A percentile compares a stretch with the other conserved stretches of the same genome.
Evolutionary conservation across 2,888 invertebrate genomes (phyloP).

Genomic region (Lepetodrilus schrolli): DNA sequence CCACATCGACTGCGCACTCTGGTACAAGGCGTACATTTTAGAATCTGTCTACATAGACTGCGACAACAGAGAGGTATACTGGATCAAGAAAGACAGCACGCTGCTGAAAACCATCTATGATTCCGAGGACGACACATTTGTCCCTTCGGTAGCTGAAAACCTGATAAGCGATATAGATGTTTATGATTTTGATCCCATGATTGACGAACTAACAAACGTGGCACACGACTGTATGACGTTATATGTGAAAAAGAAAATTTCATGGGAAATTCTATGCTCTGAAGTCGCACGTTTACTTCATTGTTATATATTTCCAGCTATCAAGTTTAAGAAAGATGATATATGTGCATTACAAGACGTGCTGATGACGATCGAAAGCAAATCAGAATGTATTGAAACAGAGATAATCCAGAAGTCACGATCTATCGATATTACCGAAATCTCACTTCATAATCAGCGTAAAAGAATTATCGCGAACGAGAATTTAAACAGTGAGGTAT

Average conservation of each 20-base stretch:
- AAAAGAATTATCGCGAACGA: conserved; percentile 47
- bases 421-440: conserved; percentile 50
- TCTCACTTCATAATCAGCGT: conserved; percentile 50
- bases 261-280: conserved; percentile 34
- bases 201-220: conserved; percentile 64
- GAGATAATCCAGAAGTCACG: conserved; percentile 53
- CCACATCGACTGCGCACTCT: conserved; percentile 63
- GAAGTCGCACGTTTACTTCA: conserved; percentile 59
- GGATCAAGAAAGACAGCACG: conserved; percentile 36
- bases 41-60: conserved; percentile 67
- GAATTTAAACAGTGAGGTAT: conserved; percentile 49
- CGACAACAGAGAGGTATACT: conserved; percentile 52
- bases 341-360: conserved; percentile 44
- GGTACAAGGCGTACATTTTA: conserved; percentile 67
- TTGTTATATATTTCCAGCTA: conserved; percentile 63
- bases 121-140: neutral
- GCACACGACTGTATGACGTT: conserved; percentile 39
- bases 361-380: conserved; percentile 40
- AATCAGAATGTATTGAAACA: conserved; percentile 45
- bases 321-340: conserved; percentile 55
- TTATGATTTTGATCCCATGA: conserved; percentile 61
- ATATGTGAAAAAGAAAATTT: conserved; percentile 30
- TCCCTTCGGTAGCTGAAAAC: neutral
- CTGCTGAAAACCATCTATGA: neutral
- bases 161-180: conserved; percentile 37